Evolutionary conservation across 2,888 invertebrate species (phyloP).

Genomic region (Herminia tarsipennalis): DNA sequence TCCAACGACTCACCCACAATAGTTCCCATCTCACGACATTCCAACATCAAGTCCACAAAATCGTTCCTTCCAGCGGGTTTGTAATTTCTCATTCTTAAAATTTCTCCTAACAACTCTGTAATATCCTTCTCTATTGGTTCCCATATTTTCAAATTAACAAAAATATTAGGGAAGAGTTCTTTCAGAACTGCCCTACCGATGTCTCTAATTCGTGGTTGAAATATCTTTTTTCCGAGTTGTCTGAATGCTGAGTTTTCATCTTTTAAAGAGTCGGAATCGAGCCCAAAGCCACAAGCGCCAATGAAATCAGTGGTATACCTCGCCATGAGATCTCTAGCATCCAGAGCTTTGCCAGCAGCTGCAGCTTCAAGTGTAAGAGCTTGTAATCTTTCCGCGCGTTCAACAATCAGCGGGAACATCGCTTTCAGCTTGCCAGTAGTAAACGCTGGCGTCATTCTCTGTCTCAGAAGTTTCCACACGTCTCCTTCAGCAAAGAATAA

Average conservation of each 20-base stretch:
- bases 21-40: constrained; percentile 45
- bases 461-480: constrained; percentile 54
- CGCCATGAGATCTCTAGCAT: constrained; percentile 58
- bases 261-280: constrained; percentile 52
- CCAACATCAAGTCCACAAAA: constrained; percentile 56
- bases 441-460: constrained; percentile 57
- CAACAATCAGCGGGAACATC: constrained; percentile 60
- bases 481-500: constrained; percentile 59
- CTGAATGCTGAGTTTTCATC: constrained; percentile 55
- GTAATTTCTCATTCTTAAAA: constrained; percentile 48
- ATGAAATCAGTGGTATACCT: constrained; percentile 61
- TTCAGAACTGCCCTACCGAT: constrained; percentile 4
- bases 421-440: constrained; percentile 54
- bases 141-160: constrained; percentile 16
- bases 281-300: constrained; percentile 60
- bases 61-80: constrained; percentile 51
- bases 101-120: constrained; percentile 28
- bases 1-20: constrained; percentile 52
- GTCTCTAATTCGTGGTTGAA: constrained; percentile 13
- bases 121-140: constrained; percentile 20
- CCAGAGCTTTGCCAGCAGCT: constrained; percentile 34
- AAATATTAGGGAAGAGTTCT: constrained; percentile 20
- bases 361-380: constrained; percentile 25
- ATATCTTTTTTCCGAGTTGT: constrained; percentile 33
- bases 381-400: constrained; percentile 53